phyloP scores from a whole-genome alignment of 2,888 invertebrate genomes.

The Eulithis testata region DNA sequence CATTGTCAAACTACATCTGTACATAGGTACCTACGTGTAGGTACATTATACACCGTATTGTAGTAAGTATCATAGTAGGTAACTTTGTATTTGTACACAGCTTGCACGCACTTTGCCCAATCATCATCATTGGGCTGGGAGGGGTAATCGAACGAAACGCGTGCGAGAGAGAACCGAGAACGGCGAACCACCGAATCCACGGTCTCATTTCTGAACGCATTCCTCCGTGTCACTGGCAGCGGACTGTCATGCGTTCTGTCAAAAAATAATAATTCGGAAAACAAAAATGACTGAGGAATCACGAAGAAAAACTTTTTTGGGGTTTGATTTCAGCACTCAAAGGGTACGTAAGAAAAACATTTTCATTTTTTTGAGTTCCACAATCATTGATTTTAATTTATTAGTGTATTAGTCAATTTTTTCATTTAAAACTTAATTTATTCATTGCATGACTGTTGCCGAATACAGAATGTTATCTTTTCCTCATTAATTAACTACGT shows the following conservation, averaged over 20 bases:
- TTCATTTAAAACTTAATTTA: slow-evolving; percentile 7
- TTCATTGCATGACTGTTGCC: not conserved
- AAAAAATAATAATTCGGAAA: slow-evolving; percentile 37
- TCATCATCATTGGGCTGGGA: no score
- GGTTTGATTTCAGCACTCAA: slow-evolving; percentile 94
- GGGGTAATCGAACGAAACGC: not conserved
- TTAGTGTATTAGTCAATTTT: slow-evolving; percentile 5
- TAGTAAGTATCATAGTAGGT: no score
- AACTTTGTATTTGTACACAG: no score
- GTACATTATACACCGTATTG: no score
- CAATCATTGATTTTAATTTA: not conserved
- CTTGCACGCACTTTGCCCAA: no score
- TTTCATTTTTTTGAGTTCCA: slow-evolving; percentile 13
- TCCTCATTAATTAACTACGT: not conserved
- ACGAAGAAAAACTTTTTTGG: slow-evolving; percentile 87
- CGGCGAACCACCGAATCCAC: not conserved
- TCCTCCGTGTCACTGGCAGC: slow-evolving; percentile 55
- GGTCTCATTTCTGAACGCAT: slow-evolving; percentile 53
- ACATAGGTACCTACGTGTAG: no score
- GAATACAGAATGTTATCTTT: slow-evolving; percentile 2
- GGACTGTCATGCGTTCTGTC: slow-evolving; percentile 52
- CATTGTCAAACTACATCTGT: no score
- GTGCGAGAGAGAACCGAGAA: not conserved
- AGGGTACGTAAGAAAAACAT: slow-evolving; percentile 84
- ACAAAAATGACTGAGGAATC: slow-evolving; percentile 73